Conservation (phyloP, 2,113 vertebrate species). For the Erythrocercus mccallii region DNA sequence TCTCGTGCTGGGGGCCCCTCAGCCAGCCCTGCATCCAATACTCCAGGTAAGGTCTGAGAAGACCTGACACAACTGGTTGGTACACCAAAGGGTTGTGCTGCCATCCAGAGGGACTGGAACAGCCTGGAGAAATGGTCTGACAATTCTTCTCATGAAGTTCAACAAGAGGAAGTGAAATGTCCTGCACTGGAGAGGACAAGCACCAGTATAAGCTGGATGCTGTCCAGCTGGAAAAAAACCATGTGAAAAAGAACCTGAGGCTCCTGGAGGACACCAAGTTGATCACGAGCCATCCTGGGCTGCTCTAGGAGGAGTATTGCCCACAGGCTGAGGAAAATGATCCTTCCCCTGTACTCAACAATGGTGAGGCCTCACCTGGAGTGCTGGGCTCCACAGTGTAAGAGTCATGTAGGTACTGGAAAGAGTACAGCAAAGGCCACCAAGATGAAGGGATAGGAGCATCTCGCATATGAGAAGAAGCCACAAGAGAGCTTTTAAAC, state of each 20-base stretch:
- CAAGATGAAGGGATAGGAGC: neutral
- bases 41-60: neutral
- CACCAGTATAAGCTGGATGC: neutral
- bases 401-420: neutral
- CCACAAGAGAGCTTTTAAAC: neutral
- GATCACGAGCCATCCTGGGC: neutral
- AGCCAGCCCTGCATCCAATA: neutral
- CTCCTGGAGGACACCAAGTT: neutral
- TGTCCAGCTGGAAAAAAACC: neutral
- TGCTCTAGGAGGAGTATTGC: neutral
- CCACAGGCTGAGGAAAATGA: neutral
- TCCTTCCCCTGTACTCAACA: neutral
- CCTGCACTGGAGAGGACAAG: neutral
- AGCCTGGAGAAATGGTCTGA: neutral
- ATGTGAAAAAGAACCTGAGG: neutral
- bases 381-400: neutral
- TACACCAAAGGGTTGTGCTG: neutral
- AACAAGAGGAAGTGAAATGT: neutral
- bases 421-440: neutral
- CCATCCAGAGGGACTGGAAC: neutral
- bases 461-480: neutral
- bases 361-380: neutral
- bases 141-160: neutral
- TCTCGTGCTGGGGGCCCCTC: neutral
- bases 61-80: neutral